Evolutionary conservation across 2,113 vertebrate genomes (phyloP).

Genomic region (Petrocephalus zakoni): DNA sequence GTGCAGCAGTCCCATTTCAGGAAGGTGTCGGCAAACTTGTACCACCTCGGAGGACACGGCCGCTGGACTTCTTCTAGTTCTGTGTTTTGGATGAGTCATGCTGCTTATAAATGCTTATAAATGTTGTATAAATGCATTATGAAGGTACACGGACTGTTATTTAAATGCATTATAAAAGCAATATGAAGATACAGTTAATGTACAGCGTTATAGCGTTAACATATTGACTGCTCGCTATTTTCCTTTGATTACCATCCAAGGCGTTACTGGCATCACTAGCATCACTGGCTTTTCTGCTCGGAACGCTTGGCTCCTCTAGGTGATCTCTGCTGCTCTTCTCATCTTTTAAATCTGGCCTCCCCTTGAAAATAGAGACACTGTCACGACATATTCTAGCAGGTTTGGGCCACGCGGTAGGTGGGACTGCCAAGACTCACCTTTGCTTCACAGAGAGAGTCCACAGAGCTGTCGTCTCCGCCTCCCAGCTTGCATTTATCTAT

Average conservation of each 20-base stretch:
- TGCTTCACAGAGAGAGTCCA: conserved; percentile 24
- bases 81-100: conserved; percentile 36
- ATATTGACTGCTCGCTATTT: background rate
- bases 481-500: background rate
- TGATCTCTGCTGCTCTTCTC: conserved; percentile 26
- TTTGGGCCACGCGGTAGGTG: background rate
- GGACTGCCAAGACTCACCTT: background rate
- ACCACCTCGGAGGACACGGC: conserved; percentile 82
- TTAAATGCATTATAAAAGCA: background rate
- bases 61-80: conserved; percentile 80
- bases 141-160: background rate
- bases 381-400: background rate
- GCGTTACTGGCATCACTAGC: conserved; percentile 55
- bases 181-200: background rate
- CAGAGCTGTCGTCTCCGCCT: background rate
- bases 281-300: conserved; percentile 56
- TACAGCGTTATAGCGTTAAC: background rate
- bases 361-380: conserved; percentile 33
- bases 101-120: background rate
- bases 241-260: conserved; percentile 62
- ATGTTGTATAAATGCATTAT: background rate
- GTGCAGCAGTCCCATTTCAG: conserved; percentile 85
- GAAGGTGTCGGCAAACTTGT: conserved; percentile 71
- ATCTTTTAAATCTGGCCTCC: background rate
- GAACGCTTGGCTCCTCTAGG: conserved; percentile 49